Conservation (phyloP, 2,888 invertebrate genomes). For the Drosophila limbata region DNA sequence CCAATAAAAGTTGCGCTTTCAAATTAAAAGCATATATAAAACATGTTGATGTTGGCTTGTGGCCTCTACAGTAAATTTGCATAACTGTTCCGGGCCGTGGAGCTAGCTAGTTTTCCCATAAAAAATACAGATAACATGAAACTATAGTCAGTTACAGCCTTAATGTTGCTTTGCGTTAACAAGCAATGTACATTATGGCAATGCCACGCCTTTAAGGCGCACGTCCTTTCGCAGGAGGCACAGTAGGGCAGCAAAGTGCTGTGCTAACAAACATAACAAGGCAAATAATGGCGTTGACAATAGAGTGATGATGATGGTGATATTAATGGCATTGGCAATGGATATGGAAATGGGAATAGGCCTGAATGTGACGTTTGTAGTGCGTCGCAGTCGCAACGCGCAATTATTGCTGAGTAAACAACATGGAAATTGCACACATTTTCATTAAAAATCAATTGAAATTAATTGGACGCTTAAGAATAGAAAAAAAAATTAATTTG, state of each 20-base stretch:
- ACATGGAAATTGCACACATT: slow-evolving; percentile 41
- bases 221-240: background rate
- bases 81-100: slow-evolving; percentile 24
- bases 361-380: slow-evolving; percentile 21
- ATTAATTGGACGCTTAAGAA: slow-evolving; percentile 36
- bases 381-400: slow-evolving; percentile 10
- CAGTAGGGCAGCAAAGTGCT: slow-evolving; percentile 22
- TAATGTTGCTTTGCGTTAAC: slow-evolving; percentile 31
- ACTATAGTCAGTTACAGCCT: slow-evolving; percentile 15
- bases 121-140: slow-evolving; percentile 15
- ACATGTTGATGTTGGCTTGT: slow-evolving; percentile 35
- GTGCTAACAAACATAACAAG: slow-evolving; percentile 32
- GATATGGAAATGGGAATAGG: slow-evolving; percentile 21
- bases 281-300: slow-evolving; percentile 29
- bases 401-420: slow-evolving; percentile 47
- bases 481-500: background rate
- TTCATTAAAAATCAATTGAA: slow-evolving; percentile 71
- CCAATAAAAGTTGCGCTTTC: slow-evolving; percentile 47
- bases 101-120: slow-evolving; percentile 14
- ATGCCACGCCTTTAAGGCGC: slow-evolving; percentile 22
- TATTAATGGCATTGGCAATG: slow-evolving; percentile 4
- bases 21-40: slow-evolving; percentile 67
- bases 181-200: slow-evolving; percentile 29
- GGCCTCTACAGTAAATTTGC: slow-evolving; percentile 42
- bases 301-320: slow-evolving; percentile 9